Evolutionary conservation across 2,888 invertebrate genomes (phyloP).

Genomic region (Archips crataeganus): DNA sequence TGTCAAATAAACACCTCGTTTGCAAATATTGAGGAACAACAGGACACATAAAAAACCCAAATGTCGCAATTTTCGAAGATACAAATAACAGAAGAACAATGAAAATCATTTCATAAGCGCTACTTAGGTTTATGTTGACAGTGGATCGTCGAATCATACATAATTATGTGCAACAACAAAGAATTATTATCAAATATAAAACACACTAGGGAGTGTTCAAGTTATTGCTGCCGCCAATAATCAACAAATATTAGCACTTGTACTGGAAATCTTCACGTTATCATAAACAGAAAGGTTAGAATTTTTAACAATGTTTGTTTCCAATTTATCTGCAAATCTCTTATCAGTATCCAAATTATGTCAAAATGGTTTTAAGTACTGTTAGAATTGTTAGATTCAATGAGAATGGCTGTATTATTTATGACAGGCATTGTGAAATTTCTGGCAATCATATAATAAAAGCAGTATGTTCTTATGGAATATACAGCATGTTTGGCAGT

Average conservation of each 20-base stretch:
- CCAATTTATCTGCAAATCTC: constrained; percentile 7
- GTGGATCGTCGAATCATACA: constrained; percentile 5
- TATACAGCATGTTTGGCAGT: neutral
- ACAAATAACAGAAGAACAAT: neutral
- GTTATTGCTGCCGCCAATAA: constrained; percentile 3
- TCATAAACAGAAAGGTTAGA: no score
- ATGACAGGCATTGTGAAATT: constrained; percentile 9
- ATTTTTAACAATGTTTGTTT: no score
- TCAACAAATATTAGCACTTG: neutral
- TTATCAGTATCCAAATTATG: neutral
- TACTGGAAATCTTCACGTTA: no score
- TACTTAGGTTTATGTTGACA: neutral
- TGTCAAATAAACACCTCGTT: neutral
- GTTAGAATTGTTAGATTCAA: neutral
- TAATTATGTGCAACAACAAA: neutral
- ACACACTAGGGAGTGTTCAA: neutral
- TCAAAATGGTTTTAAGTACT: neutral
- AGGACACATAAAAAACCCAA: neutral
- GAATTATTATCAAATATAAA: constrained; percentile 4
- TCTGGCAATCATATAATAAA: constrained; percentile 10
- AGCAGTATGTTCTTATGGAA: constrained; percentile 11
- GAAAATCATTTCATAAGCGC: neutral
- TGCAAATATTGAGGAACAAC: neutral
- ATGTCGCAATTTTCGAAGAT: neutral
- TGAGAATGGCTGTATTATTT: neutral